phyloP scores from a whole-genome alignment of 2,888 invertebrate species.

The Phlogophora meticulosa region DNA sequence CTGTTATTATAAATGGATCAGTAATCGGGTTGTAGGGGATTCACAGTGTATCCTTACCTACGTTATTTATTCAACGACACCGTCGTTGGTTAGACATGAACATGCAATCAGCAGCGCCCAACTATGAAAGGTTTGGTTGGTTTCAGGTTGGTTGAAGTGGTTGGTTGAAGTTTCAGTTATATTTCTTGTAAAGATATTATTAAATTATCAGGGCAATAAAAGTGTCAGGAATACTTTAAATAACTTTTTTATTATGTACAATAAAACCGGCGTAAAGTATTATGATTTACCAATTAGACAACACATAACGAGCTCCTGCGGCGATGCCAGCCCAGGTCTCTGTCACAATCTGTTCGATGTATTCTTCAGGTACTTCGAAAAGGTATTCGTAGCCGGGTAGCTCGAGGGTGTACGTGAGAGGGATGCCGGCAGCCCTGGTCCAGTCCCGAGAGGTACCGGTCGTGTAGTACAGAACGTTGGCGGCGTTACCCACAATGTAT shows the following conservation, averaged over 20 bases:
- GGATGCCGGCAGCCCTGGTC: slow-evolving; percentile 91
- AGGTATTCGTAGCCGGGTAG: slow-evolving; percentile 91
- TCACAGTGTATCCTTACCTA: too few species aligned
- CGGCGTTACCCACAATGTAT: slow-evolving; percentile 91
- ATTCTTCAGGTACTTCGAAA: slow-evolving; percentile 91
- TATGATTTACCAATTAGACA: slow-evolving; percentile 64
- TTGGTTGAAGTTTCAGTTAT: not conserved
- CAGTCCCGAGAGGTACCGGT: slow-evolving; percentile 94
- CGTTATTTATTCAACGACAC: not conserved
- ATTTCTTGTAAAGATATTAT: not conserved
- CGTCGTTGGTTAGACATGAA: too few species aligned
- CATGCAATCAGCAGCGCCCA: too few species aligned
- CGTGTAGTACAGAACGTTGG: slow-evolving; percentile 90
- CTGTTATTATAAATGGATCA: too few species aligned
- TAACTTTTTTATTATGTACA: slow-evolving; percentile 26
- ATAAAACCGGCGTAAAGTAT: slow-evolving; percentile 11
- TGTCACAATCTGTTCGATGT: slow-evolving; percentile 90
- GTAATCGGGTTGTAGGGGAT: too few species aligned
- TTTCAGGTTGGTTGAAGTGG: too few species aligned
- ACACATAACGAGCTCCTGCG: slow-evolving; percentile 79
- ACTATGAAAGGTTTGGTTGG: too few species aligned
- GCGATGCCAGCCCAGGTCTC: slow-evolving; percentile 92
- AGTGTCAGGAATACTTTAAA: not conserved
- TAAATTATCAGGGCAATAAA: slow-evolving; percentile 31
- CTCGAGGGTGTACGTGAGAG: slow-evolving; percentile 93